Base-by-base conservation (phyloP, 2,797 vertebrate species). In the Lophura swinhoii region DNA sequence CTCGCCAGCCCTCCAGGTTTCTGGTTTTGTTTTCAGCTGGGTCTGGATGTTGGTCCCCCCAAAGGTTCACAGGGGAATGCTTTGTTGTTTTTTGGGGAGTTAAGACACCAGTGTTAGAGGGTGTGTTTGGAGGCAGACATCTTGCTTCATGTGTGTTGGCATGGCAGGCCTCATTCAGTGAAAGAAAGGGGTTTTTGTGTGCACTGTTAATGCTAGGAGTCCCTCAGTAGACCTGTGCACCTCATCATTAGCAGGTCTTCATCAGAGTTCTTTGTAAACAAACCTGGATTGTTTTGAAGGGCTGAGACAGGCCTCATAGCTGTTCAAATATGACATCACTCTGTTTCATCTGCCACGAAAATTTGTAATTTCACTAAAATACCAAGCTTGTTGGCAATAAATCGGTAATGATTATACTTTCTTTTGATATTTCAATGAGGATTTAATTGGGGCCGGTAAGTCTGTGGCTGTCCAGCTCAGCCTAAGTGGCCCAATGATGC, bases 21-120 rank as follows among this genome's bases (percentile, higher is more conserved):
- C 91, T 91, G 81, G 84, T 80, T 93, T 93, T 93, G 75, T 95
- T 95, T 93, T 85, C 69, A 89, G 59, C 88, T 78, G 78, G 93
- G 84, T 87, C 93, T 67, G 2, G 63, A 89, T 75, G 83, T 95
- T 51, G 15, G 80, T 94, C 91, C 79, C 93, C 93, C 95, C 90
- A 87, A 70, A 96, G 75, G 64, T 79, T 90, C 84, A 35, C n/a
- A 58, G 78, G 58, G 29, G 69, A 58, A 18, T 88, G 94, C 90
- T 95, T 90, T 81, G 41, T 93, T 93, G 69, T 28, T 93, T 94
- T 94, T 72, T 84, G 46, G 56, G 55, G 49, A 88, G 43, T 66
- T 88, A 68, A 77, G 69, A 55, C 58, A 66, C 39, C 21, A 33
- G 41, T 3, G 3, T 11, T 37, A 90, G 41, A 2, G 2, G 3